A percentile compares a stretch with the other conserved stretches of the same genome.
phyloP scores from a whole-genome alignment of 1,140 invertebrate genomes.

The Drosophila eugracilis region DNA sequence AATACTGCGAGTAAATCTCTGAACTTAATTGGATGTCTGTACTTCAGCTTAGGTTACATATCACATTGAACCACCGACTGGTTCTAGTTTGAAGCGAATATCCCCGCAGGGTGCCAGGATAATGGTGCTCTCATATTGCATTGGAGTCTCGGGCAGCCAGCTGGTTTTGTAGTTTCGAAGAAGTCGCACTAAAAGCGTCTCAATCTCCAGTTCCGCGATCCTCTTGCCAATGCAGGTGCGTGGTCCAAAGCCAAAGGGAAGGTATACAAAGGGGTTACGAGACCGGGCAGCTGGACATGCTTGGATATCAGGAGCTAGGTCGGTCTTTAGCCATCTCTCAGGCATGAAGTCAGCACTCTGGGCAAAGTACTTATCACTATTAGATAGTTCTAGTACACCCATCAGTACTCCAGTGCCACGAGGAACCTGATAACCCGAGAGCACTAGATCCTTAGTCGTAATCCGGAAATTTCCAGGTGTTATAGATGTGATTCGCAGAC shows the following conservation, averaged over 20 bases:
- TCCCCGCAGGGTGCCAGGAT: conserved; percentile 62
- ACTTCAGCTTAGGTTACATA: conserved; percentile 20
- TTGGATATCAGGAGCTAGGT: background rate
- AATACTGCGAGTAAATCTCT: conserved; percentile 57
- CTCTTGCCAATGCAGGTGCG: conserved; percentile 87
- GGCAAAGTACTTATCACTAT: conserved; percentile 86
- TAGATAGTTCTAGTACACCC: conserved; percentile 63
- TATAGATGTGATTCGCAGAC: conserved; percentile 92
- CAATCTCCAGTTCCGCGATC: conserved; percentile 90
- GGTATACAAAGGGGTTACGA: conserved; percentile 63
- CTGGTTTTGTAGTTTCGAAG: conserved; percentile 85
- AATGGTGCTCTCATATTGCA: conserved; percentile 73
- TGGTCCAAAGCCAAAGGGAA: conserved; percentile 87
- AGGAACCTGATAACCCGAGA: conserved; percentile 93
- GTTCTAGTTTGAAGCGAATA: conserved; percentile 67
- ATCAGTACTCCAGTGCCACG: conserved; percentile 87
- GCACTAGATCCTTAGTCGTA: conserved; percentile 90
- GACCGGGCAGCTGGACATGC: conserved; percentile 81
- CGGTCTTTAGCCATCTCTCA: conserved; percentile 89
- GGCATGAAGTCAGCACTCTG: conserved; percentile 89
- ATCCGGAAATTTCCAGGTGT: conserved; percentile 93
- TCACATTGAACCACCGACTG: conserved; percentile 22
- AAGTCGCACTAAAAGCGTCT: conserved; percentile 87
- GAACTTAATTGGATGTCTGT: conserved; percentile 31
- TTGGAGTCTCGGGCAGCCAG: conserved; percentile 49